A percentile compares a stretch with the other conserved stretches of the same genome.
Evolutionary conservation across 2,113 vertebrate genomes (phyloP).

Genomic region (Oreocharis arfaki): DNA sequence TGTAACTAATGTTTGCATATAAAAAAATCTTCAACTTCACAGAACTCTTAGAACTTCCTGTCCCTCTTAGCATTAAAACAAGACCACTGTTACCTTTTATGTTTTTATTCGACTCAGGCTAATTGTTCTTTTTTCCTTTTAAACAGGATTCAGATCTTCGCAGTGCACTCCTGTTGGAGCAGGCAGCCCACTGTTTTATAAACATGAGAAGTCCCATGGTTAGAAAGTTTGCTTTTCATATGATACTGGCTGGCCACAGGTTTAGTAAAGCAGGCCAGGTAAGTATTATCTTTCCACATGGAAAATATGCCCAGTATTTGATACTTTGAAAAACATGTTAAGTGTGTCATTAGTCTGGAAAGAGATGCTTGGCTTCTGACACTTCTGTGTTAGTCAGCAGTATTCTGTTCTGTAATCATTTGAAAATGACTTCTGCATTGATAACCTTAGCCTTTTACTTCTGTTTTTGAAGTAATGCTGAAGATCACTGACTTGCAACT

Average conservation of each 20-base stretch:
- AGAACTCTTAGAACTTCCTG: not conserved
- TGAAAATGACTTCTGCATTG: not conserved
- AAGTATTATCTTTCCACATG: not conserved
- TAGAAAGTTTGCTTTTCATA: slow-evolving; percentile 98
- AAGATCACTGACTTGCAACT: not conserved
- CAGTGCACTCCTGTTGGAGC: slow-evolving; percentile 92
- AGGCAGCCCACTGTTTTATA: slow-evolving; percentile 96
- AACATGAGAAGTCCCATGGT: slow-evolving; percentile 98
- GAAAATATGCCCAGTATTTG: not conserved
- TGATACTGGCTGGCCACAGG: slow-evolving; percentile 96
- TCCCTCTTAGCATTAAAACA: not conserved
- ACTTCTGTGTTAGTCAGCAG: not conserved
- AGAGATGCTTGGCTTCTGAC: not conserved
- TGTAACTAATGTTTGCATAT: not conserved
- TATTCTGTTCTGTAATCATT: not conserved
- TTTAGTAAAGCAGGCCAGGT: slow-evolving; percentile 99
- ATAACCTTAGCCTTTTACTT: not conserved
- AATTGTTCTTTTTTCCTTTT: slow-evolving; percentile 11
- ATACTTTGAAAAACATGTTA: not conserved
- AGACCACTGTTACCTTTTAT: not conserved
- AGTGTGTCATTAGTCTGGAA: not conserved
- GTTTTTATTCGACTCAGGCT: not conserved
- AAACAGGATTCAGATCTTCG: slow-evolving; percentile 94
- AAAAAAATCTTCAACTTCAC: not conserved
- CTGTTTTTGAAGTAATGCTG: not conserved